Evolutionary conservation across 2,888 invertebrate species (phyloP), one percentile per base, ranked within the genome.

Genomic region (Mythimna lalbum): DNA sequence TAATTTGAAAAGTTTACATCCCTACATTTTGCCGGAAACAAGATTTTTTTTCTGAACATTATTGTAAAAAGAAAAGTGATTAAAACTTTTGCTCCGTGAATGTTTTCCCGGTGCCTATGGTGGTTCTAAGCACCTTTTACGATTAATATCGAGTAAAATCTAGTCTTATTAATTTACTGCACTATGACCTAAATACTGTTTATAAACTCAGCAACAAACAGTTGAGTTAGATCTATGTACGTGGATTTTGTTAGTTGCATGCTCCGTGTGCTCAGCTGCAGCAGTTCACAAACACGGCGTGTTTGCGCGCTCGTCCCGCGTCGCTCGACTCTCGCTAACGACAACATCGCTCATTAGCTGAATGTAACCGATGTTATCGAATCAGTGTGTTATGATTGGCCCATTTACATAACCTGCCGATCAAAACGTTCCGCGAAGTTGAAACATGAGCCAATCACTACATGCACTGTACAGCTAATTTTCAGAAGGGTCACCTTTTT

Each of bases 61-160:
- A 63, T 56, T 63, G 49, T n/a, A 39, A 63, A 12, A 63, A 72
- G 33, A 64, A 72, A 73, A 73, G 56, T 72, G 49, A 72, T 72
- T 63, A 63, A 57, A 72, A 72, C 63, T 63, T 71, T 63, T 19
- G 17, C 63, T 33, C n/a, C n/a, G 23, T 71, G 39, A 71, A 49
- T 70, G 49, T 49, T 55, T 17, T 49, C 27, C 21, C 6, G 21
- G 17, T 52, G 43, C 31, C 43, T 6, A 17, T 9, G 21, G 10
- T 36, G 53, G 21, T 7, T 14, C 14, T 47, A 4, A 31, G 3
- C 36, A 55, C 14, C 27, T 21, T 53, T n/a, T 7, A 17, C 33
- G 19, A 36, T 1, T 14, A 14, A 19, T 56, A 33, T 27, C 31
- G 36, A 19, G 21, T 36, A 21, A 12, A 12, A 55, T 21, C 31